phyloP scores from a whole-genome alignment of 2,797 vertebrate genomes.

The Passerculus sandwichensis region DNA sequence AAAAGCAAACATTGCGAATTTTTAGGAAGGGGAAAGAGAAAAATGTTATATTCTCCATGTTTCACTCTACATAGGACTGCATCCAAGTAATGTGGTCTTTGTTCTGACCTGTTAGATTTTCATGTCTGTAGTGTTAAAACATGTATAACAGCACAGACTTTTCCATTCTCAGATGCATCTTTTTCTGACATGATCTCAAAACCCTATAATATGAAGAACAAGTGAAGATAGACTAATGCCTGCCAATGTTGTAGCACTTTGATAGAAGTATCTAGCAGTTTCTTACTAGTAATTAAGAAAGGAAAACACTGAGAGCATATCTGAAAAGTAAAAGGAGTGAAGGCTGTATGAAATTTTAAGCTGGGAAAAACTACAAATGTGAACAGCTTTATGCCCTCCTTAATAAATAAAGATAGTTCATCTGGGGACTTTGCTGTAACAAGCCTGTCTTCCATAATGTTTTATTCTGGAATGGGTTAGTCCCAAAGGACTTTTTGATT shows the following conservation, averaged over 20 bases:
- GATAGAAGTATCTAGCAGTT: not conserved
- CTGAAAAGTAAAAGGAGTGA: not conserved
- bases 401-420: not conserved
- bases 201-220: not conserved
- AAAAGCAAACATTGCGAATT: not conserved
- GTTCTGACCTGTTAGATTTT: not conserved
- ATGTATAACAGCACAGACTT: not conserved
- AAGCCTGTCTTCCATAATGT: not conserved
- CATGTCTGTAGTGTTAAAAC: not conserved
- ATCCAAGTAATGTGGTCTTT: not conserved
- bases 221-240: not conserved
- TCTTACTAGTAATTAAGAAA: not conserved
- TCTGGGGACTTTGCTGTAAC: not conserved
- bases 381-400: not conserved
- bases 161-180: not conserved
- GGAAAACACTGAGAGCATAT: accelerated
- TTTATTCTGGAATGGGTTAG: not conserved
- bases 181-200: not conserved
- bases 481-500: not conserved
- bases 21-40: not conserved
- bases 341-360: not conserved
- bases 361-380: not conserved
- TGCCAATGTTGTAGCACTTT: not conserved
- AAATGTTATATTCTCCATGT: not conserved
- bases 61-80: not conserved